Percentiles rank a stretch among this genome's conserved stretches.
These are phyloP conservation scores for Crossocerus cetratus DNA, from an alignment of 2,888 invertebrate genomes.

Conservation along the genomic window DNA sequence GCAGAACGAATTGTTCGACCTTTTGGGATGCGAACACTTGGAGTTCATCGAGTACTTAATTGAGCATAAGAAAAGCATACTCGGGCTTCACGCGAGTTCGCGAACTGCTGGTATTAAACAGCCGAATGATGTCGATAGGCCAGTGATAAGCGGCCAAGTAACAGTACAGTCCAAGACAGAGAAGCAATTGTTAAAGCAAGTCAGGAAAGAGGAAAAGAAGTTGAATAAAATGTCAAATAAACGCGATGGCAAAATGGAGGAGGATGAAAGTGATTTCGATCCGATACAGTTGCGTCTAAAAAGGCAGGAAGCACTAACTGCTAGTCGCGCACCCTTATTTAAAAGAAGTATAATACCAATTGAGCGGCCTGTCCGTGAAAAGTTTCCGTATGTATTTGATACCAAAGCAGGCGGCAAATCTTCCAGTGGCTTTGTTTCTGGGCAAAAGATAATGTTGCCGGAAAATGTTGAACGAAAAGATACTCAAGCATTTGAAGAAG, in stretches of 20 bases:
- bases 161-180: constrained; percentile 91
- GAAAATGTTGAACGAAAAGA: constrained; percentile 87
- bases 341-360: constrained; percentile 73
- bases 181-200: constrained; percentile 85
- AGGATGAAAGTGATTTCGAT: constrained; percentile 78
- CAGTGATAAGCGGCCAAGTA: constrained; percentile 85
- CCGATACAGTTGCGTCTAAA: constrained; percentile 79
- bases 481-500: constrained; percentile 89
- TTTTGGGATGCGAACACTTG: constrained; percentile 88
- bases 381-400: constrained; percentile 94
- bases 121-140: constrained; percentile 69
- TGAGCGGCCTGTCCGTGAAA: constrained; percentile 76
- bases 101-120: constrained; percentile 48
- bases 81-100: constrained; percentile 48
- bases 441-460: constrained; percentile 88
- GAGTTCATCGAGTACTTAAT: constrained; percentile 71
- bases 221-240: constrained; percentile 78
- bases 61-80: constrained; percentile 63
- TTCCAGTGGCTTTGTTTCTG: constrained; percentile 86
- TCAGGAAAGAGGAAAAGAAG: constrained; percentile 91
- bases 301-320: constrained; percentile 74
- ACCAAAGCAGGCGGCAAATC: constrained; percentile 84
- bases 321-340: constrained; percentile 78
- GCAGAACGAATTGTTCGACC: constrained; percentile 91
- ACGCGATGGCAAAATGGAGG: constrained; percentile 71